Evolutionary conservation across 2,113 vertebrate species (phyloP).

Genomic region (Notiomystis cincta): DNA sequence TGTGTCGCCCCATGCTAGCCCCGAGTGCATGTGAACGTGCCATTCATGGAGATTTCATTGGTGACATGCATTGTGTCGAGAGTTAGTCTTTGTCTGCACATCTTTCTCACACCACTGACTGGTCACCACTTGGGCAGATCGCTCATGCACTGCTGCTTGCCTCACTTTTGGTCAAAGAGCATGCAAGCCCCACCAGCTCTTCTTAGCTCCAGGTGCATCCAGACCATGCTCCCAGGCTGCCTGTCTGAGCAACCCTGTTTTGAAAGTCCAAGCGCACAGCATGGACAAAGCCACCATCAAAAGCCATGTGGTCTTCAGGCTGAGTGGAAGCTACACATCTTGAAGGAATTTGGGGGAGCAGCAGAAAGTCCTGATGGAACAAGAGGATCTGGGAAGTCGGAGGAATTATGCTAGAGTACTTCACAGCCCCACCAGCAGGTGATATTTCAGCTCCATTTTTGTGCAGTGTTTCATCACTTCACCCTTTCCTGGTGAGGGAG

Average conservation of each 20-base stretch:
- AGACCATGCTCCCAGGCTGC: background rate
- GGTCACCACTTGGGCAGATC: conserved; percentile 65
- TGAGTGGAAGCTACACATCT: conserved; percentile 24
- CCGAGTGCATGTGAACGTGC: conserved; percentile 61
- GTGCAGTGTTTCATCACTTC: background rate
- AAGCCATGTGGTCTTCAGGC: conserved; percentile 17
- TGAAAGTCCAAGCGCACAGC: background rate
- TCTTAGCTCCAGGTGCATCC: conserved; percentile 12
- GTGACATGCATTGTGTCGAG: conserved; percentile 68
- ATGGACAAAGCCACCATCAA: conserved; percentile 32
- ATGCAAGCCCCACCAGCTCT: background rate
- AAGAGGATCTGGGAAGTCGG: background rate
- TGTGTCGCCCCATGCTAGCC: conserved; percentile 38
- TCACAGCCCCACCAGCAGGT: background rate
- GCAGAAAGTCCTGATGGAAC: background rate
- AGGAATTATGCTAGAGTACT: background rate
- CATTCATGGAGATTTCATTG: conserved; percentile 66
- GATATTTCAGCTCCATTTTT: background rate
- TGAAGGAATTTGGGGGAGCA: background rate
- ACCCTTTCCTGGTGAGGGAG: background rate
- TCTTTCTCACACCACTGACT: conserved; percentile 67
- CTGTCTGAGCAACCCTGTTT: background rate
- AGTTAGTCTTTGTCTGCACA: conserved; percentile 71
- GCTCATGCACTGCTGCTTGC: conserved; percentile 37
- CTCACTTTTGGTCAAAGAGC: background rate